A percentile compares a stretch with the other conserved stretches of the same genome.
Conservation (phyloP, 2,113 vertebrate species). For the Etia nguti region DNA sequence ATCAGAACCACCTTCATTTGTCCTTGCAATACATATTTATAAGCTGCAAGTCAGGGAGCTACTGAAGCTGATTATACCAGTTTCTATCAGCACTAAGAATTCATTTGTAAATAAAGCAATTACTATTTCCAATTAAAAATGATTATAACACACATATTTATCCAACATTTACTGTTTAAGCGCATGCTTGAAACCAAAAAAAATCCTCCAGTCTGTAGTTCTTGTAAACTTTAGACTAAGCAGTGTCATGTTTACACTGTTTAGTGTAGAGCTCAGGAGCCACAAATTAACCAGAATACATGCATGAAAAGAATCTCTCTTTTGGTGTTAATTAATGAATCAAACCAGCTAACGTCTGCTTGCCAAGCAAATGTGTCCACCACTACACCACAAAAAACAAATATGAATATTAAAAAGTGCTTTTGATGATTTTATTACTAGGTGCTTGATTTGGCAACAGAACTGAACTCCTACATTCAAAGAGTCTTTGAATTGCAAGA, state of each 20-base stretch:
- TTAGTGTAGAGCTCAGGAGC: neutral
- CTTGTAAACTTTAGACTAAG: neutral
- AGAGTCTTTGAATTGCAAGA: neutral
- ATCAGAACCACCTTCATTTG: neutral
- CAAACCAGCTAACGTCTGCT: neutral
- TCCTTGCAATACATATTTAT: accelerated
- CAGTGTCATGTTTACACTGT: neutral
- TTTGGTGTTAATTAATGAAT: neutral
- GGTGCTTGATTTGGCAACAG: accelerated
- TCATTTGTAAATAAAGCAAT: neutral
- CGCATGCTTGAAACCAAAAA: neutral
- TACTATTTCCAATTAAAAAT: neutral
- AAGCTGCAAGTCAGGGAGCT: neutral
- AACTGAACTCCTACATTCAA: accelerated
- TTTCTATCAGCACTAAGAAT: neutral
- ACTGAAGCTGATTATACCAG: no score
- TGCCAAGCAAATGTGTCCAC: no score
- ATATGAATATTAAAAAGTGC: accelerated
- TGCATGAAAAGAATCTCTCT: neutral
- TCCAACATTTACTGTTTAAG: neutral
- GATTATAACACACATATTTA: neutral
- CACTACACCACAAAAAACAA: neutral
- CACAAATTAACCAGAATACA: no score
- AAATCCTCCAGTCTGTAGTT: neutral
- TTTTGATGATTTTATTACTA: neutral